These are phyloP conservation scores for Hypercompe scribonia DNA, from an alignment of 2,888 invertebrate species.

Conservation along the genomic window DNA sequence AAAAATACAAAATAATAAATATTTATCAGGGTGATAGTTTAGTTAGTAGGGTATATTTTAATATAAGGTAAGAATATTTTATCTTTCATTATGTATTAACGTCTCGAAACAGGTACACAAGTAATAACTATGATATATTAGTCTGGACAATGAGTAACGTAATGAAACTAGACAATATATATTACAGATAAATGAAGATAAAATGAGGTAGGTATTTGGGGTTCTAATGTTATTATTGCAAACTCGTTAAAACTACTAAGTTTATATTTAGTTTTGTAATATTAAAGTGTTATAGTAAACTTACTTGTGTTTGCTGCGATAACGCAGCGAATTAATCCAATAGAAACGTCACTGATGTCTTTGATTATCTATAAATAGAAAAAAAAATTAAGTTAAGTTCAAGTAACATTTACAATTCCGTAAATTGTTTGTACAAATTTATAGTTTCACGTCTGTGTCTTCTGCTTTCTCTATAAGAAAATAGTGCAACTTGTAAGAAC, in stretches of 20 bases:
- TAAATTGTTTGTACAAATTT: background rate
- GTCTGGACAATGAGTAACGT: background rate
- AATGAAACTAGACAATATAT: background rate
- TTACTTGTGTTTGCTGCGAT: background rate
- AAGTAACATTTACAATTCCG: no score
- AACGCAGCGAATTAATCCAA: background rate
- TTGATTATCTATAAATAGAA: constrained; percentile 7
- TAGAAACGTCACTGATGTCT: background rate
- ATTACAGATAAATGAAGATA: background rate
- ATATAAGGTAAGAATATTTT: background rate
- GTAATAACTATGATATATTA: background rate
- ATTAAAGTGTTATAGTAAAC: background rate
- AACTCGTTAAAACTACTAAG: background rate
- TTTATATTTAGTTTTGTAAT: background rate
- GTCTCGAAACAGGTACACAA: background rate
- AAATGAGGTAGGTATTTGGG: background rate
- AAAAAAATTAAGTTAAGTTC: background rate
- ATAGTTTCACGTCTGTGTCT: background rate
- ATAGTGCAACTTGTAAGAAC: background rate
- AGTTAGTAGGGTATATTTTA: background rate
- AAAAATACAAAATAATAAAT: no score
- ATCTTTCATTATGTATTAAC: background rate
- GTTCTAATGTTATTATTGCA: background rate
- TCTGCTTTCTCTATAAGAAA: no score
- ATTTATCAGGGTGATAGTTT: no score